Evolutionary conservation across 2,797 vertebrate species (phyloP).

Genomic region (Selene dorsalis): DNA sequence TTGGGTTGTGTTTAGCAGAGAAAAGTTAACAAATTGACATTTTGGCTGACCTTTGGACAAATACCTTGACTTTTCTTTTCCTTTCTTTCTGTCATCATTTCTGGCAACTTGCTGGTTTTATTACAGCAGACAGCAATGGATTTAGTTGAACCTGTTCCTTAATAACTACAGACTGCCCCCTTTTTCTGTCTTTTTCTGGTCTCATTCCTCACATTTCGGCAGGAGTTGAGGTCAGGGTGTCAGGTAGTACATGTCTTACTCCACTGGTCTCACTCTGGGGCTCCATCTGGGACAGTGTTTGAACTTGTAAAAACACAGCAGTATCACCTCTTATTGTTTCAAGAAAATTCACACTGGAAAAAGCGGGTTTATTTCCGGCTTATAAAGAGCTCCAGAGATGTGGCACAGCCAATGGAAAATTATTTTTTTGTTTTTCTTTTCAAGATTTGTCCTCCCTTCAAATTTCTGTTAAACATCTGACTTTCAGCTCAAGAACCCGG

Average conservation of each 20-base stretch:
- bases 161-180: constrained; percentile 1
- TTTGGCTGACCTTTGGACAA: constrained; percentile 60
- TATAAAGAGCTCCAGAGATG: constrained; percentile 57
- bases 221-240: constrained; percentile 38
- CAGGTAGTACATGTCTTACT: constrained; percentile 21
- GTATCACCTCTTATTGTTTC: constrained; percentile 60
- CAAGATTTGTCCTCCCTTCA: constrained; percentile 32
- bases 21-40: constrained; percentile 53
- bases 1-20: constrained; percentile 50
- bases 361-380: constrained; percentile 33
- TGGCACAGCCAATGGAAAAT: constrained; percentile 49
- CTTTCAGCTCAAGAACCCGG: constrained; percentile 34
- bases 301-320: constrained; percentile 46
- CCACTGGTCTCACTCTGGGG: constrained; percentile 25
- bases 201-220: constrained; percentile 37
- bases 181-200: constrained; percentile 26
- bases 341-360: constrained; percentile 60
- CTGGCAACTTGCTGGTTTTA: constrained; percentile 35
- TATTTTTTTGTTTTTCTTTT: constrained; percentile 54
- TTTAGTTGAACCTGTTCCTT: constrained; percentile 22
- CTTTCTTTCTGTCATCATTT: constrained; percentile 17
- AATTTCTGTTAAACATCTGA: constrained; percentile 51
- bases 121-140: constrained; percentile 23
- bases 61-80: constrained; percentile 12
- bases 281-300: constrained; percentile 49